Conservation (phyloP, 2,113 vertebrate species). For the Laterallus jamaicensis region DNA sequence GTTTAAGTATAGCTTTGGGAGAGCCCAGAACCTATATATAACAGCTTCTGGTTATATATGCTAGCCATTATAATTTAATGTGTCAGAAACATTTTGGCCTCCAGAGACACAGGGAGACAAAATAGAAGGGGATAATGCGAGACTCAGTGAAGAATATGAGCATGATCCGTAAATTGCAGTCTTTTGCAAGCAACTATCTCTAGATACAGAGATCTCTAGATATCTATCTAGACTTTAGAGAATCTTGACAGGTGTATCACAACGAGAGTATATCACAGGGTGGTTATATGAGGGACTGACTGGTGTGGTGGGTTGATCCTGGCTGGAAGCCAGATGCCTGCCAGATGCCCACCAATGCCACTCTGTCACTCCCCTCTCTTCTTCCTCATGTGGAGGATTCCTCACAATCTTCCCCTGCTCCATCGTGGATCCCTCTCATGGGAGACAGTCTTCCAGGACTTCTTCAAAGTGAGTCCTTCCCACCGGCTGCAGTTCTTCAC, state of each 20-base stretch:
- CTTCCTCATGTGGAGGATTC: too few species aligned
- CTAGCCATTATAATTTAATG: not conserved
- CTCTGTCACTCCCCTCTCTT: too few species aligned
- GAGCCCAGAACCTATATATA: not conserved
- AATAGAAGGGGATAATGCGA: not conserved
- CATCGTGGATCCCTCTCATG: too few species aligned
- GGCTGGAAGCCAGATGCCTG: too few species aligned
- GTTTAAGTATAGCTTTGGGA: not conserved
- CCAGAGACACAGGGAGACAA: not conserved
- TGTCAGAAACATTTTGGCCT: not conserved
- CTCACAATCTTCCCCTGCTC: too few species aligned
- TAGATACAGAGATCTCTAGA: not conserved
- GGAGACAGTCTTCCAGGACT: too few species aligned
- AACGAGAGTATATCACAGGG: not conserved
- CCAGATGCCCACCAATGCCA: too few species aligned
- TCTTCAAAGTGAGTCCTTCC: too few species aligned
- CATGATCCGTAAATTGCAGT: not conserved
- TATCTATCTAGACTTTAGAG: not conserved
- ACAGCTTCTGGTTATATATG: not conserved
- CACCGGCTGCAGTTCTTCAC: too few species aligned
- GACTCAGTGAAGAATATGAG: not conserved
- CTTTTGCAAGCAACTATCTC: not conserved
- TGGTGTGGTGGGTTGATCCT: too few species aligned
- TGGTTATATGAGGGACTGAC: not conserved
- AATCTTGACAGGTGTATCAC: not conserved